These are phyloP conservation scores for Pimephales promelas DNA, from an alignment of 2,113 vertebrate genomes.

Conservation along the genomic window DNA sequence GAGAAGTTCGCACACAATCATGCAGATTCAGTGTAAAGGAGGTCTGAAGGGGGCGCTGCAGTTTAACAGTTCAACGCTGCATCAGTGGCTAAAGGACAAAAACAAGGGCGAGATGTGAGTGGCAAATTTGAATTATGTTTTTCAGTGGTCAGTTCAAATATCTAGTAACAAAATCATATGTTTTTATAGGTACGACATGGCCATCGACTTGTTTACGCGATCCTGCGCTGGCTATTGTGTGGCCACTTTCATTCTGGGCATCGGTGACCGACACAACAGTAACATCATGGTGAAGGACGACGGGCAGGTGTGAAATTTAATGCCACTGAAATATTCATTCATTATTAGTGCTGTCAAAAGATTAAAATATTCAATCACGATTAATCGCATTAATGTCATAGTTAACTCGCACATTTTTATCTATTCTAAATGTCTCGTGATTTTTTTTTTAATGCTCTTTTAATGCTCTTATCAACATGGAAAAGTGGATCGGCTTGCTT, in stretches of 20 bases:
- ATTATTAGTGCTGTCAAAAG: too few relatives aligned
- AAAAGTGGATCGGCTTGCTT: too few relatives aligned
- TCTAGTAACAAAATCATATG: background rate
- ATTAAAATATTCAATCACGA: too few relatives aligned
- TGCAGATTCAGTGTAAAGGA: constrained; percentile 99
- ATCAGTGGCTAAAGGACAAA: constrained; percentile 98
- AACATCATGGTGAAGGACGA: constrained; percentile 99
- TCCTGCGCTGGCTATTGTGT: constrained; percentile 98
- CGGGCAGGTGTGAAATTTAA: constrained; percentile 83
- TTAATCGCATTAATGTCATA: too few relatives aligned
- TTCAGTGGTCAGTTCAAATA: background rate
- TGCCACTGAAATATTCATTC: background rate
- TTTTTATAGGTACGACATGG: constrained; percentile 88
- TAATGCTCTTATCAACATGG: too few relatives aligned
- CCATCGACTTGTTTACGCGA: constrained; percentile 95
- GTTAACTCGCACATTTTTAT: too few relatives aligned
- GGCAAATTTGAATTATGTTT: background rate
- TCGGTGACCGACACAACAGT: constrained; percentile 97
- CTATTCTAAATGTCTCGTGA: too few relatives aligned
- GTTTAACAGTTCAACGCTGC: constrained; percentile 95
- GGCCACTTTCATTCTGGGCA: constrained; percentile 96
- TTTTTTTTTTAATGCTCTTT: too few relatives aligned
- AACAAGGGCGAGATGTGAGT: constrained; percentile 98
- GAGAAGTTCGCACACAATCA: constrained; percentile 95
- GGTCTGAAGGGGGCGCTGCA: constrained; percentile 95